Evolutionary conservation across 2,797 vertebrate species (phyloP).

Genomic region (Tinamus major): DNA sequence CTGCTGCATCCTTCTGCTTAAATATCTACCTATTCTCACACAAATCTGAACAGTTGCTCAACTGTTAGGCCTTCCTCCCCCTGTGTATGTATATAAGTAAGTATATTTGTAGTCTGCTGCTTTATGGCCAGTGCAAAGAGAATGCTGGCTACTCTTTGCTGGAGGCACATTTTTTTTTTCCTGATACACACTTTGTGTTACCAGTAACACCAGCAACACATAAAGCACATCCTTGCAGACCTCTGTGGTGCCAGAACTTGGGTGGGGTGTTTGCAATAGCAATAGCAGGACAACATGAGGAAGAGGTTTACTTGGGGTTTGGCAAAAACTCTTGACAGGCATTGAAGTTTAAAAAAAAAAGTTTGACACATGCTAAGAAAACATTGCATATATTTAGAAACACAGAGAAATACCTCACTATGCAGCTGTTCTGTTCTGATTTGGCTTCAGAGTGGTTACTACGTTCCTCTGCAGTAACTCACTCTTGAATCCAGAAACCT

Average conservation of each 20-base stretch:
- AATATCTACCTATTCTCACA: not conserved
- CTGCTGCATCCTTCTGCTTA: not conserved
- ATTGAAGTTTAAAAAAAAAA: not conserved
- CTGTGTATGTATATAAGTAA: too few species aligned
- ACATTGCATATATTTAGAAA: not conserved
- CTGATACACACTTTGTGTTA: not conserved
- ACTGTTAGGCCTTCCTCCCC: not conserved
- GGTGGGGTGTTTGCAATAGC: rapidly evolving
- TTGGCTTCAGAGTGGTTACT: not conserved
- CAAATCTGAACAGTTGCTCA: not conserved
- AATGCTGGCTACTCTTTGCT: not conserved
- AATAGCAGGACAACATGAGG: not conserved
- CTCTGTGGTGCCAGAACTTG: not conserved
- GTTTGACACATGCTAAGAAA: not conserved
- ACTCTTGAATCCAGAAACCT: not conserved
- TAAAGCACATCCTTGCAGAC: not conserved
- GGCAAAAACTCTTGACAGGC: not conserved
- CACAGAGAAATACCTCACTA: not conserved
- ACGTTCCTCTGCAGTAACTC: not conserved
- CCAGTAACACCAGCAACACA: not conserved
- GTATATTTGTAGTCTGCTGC: not conserved
- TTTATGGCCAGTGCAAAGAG: not conserved
- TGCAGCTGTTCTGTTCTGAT: not conserved
- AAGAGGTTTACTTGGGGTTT: not conserved
- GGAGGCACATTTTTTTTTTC: not conserved